Conservation (phyloP, 2,797 vertebrate genomes). For the Mastacembelus armatus region DNA sequence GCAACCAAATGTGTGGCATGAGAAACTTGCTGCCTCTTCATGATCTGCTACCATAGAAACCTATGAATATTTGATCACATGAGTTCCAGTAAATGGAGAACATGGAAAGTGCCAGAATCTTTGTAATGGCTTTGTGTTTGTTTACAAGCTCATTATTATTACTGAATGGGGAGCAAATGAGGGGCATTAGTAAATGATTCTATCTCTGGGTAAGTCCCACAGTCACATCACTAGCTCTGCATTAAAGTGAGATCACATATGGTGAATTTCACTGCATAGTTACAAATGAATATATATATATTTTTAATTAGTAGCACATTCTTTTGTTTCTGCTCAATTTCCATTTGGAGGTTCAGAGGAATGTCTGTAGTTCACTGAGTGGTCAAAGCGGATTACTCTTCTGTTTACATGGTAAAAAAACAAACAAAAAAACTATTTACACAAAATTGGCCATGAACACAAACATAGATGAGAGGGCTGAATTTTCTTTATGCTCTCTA, state of each 20-base stretch:
- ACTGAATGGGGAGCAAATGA: constrained; percentile 45
- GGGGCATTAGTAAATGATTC: constrained; percentile 51
- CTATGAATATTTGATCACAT: constrained; percentile 70
- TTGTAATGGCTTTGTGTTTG: constrained; percentile 52
- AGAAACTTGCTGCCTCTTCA: constrained; percentile 35
- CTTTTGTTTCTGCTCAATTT: constrained; percentile 35
- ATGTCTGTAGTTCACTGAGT: constrained; percentile 23
- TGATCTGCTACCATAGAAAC: constrained; percentile 58
- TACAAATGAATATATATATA: constrained; percentile 35
- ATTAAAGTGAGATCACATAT: constrained; percentile 23
- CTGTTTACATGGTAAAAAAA: constrained; percentile 25
- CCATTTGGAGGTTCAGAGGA: constrained; percentile 13
- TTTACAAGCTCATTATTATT: constrained; percentile 63
- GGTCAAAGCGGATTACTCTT: constrained; percentile 35
- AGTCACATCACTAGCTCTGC: constrained; percentile 3
- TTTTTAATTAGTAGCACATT: constrained; percentile 2
- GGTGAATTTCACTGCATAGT: constrained; percentile 32
- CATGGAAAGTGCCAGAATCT: constrained; percentile 44
- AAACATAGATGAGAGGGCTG: constrained; percentile 8
- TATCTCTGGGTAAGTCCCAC: constrained; percentile 11
- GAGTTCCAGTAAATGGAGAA: constrained; percentile 58
- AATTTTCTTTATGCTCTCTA: not conserved
- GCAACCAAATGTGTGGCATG: constrained; percentile 6
- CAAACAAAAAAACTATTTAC: too few relatives aligned
- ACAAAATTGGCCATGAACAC: not conserved